Evolutionary conservation across 2,113 vertebrate species (phyloP), one percentile per base, ranked within the genome.

Genomic region (Scophthalmus maximus): DNA sequence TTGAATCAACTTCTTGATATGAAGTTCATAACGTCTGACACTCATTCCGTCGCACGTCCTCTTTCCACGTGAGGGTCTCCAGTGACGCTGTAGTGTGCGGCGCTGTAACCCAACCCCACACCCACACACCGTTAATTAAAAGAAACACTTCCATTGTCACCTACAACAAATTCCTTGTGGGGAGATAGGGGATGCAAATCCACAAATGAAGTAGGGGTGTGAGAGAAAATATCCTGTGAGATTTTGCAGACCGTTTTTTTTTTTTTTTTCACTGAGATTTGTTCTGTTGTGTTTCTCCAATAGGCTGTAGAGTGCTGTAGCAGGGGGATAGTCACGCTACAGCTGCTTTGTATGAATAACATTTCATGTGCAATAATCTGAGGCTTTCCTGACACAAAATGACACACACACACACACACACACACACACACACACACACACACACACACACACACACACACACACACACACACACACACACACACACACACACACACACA

Each of bases 321-420:
- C 80, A 78, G 73, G 76, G 82, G 89, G 88, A 89, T 92, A 91
- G 88, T 92, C 90, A 90, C 84, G 87, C 80, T 87, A 89, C 74
- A 90, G 84, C 85, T 90, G 77, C 70, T 90, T 90, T 85, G 85
- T 88, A 90, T 91, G 88, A 92, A 92, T 91, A 91, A 91, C 83
- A 91, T 92, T 91, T 92, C 89, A 89, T 90, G 91, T 91, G 88
- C 90, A 92, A 89, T 91, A 90, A 91, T 89, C 89, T 92, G 92
- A 84, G 81, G 78, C 88, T 92, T 92, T 88, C 83, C 85, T 78
- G 81, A 82, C 77, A 80, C 81, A 86, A 86, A 91, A 78, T 79
- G 57, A 82, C 84, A 81, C 68, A 65, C 64, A 58, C 68, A 63
- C 71, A 75, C 65, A 80, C 56, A 74, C 55, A 76, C 76, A 53